Conservation (phyloP, 2,113 vertebrate genomes). For the Stigmatopora argus region DNA sequence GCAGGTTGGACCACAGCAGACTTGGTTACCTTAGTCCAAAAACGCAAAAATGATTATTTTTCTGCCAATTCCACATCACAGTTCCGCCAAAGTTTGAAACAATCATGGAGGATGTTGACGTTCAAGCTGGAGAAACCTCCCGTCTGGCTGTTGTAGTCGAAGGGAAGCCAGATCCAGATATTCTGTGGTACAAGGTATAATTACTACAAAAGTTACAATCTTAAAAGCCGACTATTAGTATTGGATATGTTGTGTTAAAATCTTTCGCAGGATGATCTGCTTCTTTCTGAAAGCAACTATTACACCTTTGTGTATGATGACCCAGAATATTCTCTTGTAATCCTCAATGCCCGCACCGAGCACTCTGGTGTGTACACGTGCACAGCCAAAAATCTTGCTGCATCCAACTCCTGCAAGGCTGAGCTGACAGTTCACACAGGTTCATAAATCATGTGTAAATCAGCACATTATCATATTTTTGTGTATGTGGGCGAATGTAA, state of each 20-base stretch:
- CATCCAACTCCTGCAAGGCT: constrained; percentile 88
- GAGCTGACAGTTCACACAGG: constrained; percentile 83
- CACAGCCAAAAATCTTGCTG: constrained; percentile 81
- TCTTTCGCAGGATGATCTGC: constrained; percentile 74
- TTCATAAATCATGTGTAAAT: constrained; percentile 30
- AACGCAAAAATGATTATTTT: neutral
- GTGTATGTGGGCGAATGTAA: neutral
- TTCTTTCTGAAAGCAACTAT: constrained; percentile 83
- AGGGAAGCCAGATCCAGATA: constrained; percentile 85
- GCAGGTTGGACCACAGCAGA: constrained; percentile 72
- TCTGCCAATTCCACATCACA: constrained; percentile 55
- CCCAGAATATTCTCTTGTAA: constrained; percentile 84
- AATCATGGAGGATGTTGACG: constrained; percentile 95
- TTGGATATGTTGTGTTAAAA: neutral
- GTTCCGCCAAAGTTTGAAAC: constrained; percentile 87
- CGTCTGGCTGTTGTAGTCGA: constrained; percentile 85
- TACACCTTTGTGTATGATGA: constrained; percentile 90
- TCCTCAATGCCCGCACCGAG: constrained; percentile 73
- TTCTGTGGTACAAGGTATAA: constrained; percentile 89
- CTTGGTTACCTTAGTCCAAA: neutral
- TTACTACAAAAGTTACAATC: neutral
- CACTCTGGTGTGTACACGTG: constrained; percentile 90
- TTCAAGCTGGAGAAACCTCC: constrained; percentile 76
- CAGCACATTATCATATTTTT: too few species aligned
- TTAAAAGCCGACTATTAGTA: neutral